Base-by-base conservation (phyloP, 2,888 invertebrate species). In the Azorinus chamasolen region DNA sequence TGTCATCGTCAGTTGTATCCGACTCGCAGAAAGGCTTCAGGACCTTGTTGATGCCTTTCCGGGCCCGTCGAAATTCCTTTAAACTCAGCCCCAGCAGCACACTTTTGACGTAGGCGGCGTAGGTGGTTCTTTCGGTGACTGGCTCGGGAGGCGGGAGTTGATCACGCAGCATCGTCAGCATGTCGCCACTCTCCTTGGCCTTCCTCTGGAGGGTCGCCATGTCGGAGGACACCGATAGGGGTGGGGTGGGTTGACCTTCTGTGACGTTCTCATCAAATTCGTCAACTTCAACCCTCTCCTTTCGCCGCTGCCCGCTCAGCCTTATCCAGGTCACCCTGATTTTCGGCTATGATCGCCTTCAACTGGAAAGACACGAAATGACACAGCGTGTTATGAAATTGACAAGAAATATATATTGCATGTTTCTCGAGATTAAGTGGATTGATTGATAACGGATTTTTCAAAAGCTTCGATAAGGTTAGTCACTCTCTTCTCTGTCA, bases 31-130 rank as follows among this genome's bases (percentile, higher is more conserved):
- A 68, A 51, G 50, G 58, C 68, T 50, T 53, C 68, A 68, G 58
- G 51, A 58, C 57, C 57, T 66, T 66, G 66, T 57, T 66, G 55
- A 66, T 66, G 57, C 66, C 66, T 58, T 57, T 64, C 55, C 54
- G 41, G 54, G 54, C 63, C 55, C 54, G 54, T 54, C 64, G 64
- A 55, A 54, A 43, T 64, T 22, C 57, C 32, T 66, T 51, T 55
- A 57, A 45, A 57, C 57, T 57, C 50, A 66, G 66, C 25, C 66
- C 66, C 55, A 57, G 55, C 48, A 66, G 55, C 66, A 58, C 58
- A 66, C 57, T 66, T 66, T 66, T 66, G 57, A 66, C 66, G 58
- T 57, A 66, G 46, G 66, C 66, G 54, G 64, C 54, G 64, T 55
- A 64, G 54, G 64, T 64, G 45, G 64, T 64, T 54, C 64, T 54